Conservation (phyloP, 2,888 invertebrate species). For the Anarsia innoxiella region DNA sequence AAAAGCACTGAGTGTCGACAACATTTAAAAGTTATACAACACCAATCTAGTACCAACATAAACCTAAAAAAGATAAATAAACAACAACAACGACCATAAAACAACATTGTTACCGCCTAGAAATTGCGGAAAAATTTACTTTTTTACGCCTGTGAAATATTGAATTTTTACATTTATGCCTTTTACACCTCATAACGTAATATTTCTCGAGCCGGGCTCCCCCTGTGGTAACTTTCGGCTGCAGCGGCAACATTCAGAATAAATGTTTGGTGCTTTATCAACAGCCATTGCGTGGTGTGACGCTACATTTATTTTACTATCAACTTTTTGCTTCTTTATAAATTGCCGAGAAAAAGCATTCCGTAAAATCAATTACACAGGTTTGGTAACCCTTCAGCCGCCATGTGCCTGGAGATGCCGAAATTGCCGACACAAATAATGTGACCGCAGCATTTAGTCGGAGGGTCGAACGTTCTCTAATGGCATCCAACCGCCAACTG, state of each 20-base stretch:
- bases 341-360: neutral
- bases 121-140: slow-evolving; percentile 59
- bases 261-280: slow-evolving; percentile 71
- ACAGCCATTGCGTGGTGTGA: slow-evolving; percentile 34
- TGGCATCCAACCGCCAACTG: slow-evolving; percentile 70
- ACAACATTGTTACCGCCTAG: slow-evolving; percentile 48
- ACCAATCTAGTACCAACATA: no score
- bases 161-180: slow-evolving; percentile 74
- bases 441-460: slow-evolving; percentile 63
- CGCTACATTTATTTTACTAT: slow-evolving; percentile 8
- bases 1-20: no score
- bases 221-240: slow-evolving; percentile 59
- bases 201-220: slow-evolving; percentile 60
- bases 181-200: slow-evolving; percentile 75
- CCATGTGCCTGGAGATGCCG: slow-evolving; percentile 32
- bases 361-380: slow-evolving; percentile 10
- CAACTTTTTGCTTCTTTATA: no score
- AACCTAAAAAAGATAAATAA: slow-evolving; percentile 2
- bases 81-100: slow-evolving; percentile 24
- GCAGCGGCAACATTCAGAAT: slow-evolving; percentile 68
- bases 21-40: no score
- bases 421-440: slow-evolving; percentile 50
- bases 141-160: slow-evolving; percentile 62
- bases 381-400: slow-evolving; percentile 26
- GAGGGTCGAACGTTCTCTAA: slow-evolving; percentile 65